phyloP scores from a whole-genome alignment of 37 sponge, comb jelly and placozoan species.

The Hexactinellida sp. region DNA sequence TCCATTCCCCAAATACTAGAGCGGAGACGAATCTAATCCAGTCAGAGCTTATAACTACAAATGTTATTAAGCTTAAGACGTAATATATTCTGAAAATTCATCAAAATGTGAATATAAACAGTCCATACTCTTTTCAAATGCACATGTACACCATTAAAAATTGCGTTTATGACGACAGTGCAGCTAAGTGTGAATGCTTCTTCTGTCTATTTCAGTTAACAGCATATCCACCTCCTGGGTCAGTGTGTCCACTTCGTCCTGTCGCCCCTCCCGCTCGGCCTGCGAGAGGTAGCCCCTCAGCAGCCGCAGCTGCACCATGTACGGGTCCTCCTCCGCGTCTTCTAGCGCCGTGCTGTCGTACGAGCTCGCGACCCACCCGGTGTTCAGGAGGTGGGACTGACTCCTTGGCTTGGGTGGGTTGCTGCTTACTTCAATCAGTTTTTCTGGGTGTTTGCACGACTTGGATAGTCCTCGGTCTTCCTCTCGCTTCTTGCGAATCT shows the following conservation, averaged over 20 bases:
- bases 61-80: too few relatives aligned
- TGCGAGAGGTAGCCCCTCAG: conserved; percentile 1
- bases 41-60: too few relatives aligned
- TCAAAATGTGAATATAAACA: not conserved
- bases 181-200: not conserved
- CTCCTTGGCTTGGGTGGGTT: not conserved
- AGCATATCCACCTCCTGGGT: not conserved
- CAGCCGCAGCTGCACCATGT: not conserved
- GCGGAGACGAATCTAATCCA: too few relatives aligned
- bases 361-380: not conserved
- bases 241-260: not conserved
- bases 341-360: not conserved
- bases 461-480: not conserved
- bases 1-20: too few relatives aligned
- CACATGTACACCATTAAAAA: not conserved
- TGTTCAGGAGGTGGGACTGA: conserved; percentile 5
- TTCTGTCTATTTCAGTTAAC: not conserved
- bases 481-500: conserved; percentile 9
- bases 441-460: not conserved
- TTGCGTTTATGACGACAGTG: not conserved
- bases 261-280: not conserved
- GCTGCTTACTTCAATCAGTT: not conserved
- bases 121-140: not conserved
- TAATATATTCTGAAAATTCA: too few relatives aligned
- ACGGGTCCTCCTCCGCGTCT: not conserved